phyloP scores from a whole-genome alignment of 1,140 invertebrate species.

The Papilio dardanus region DNA sequence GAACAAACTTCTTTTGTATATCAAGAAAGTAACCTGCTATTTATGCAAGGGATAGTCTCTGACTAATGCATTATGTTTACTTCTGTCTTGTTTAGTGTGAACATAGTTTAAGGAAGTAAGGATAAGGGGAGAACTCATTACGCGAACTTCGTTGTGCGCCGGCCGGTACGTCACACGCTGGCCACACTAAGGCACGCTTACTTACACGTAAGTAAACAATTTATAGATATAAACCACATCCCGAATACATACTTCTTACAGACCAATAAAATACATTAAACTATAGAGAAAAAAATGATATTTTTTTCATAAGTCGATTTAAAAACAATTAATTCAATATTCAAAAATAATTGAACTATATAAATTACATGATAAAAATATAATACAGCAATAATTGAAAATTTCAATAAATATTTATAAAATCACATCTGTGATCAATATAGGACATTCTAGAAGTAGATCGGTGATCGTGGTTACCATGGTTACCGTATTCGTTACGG shows the following conservation, averaged over 20 bases:
- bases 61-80: no score
- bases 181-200: constrained; percentile 28
- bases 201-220: neutral
- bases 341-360: constrained; percentile 11
- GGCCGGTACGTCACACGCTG: constrained; percentile 32
- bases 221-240: constrained; percentile 10
- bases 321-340: neutral
- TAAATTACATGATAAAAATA: neutral
- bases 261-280: neutral
- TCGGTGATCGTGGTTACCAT: neutral
- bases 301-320: neutral
- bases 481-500: constrained; percentile 12
- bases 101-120: neutral
- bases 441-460: neutral
- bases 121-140: constrained; percentile 31
- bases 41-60: no score
- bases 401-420: neutral
- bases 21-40: no score
- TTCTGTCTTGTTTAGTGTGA: neutral
- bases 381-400: neutral
- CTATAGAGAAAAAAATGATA: neutral
- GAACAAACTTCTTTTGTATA: no score
- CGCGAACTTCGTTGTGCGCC: constrained; percentile 34
- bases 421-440: neutral
- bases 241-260: neutral